Evolutionary conservation across 1,140 invertebrate species (phyloP), one percentile per base, ranked within the genome.

Genomic region (Micrasema longulum): DNA sequence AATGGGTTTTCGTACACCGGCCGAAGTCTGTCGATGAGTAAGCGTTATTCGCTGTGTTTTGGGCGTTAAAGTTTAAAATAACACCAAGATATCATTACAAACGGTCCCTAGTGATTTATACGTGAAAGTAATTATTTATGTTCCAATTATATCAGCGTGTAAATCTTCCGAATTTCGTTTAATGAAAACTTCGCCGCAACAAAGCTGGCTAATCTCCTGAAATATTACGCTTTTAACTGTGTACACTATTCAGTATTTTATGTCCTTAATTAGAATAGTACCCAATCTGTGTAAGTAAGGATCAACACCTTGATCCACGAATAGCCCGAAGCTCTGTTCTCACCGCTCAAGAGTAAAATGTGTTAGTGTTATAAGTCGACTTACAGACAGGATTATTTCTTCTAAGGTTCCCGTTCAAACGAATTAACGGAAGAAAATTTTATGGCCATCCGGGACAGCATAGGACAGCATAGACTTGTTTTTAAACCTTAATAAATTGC

Each of bases 401-500:
- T 64, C 60, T 64, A 64, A 45, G 60, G 60, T 64, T 64, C 60
- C 60, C 31, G 23, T 64, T 47, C 60, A 64, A 64, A 64, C 60
- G 43, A 41, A 64, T 64, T 60, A 47, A 64, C 14, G 20, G 23
- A 45, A 47, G 41, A 63, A 63, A 63, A 63, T 63, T 63, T 63
- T 47, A 45, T 63, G 23, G 41, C 41, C 12, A 18, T 47, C 41
- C 38, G 38, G 43, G 16, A 47, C 43, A 47, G 60, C 41, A 47
- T 16, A 60, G 43, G 16, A 47, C 43, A 47, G 60, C 41, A 47
- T 16, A 60, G 55, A 60, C 55, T 60, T 60, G 55, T 60, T 43
- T 57, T 63, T 64, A 47, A 64, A 64, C 60, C 60, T 64, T 64
- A 64, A 64, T 31, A 64, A 64, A 63, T 63, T 31, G 22, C 35